Conservation (phyloP, 2,797 vertebrate species). For the Gymnoscopelus braueri region DNA sequence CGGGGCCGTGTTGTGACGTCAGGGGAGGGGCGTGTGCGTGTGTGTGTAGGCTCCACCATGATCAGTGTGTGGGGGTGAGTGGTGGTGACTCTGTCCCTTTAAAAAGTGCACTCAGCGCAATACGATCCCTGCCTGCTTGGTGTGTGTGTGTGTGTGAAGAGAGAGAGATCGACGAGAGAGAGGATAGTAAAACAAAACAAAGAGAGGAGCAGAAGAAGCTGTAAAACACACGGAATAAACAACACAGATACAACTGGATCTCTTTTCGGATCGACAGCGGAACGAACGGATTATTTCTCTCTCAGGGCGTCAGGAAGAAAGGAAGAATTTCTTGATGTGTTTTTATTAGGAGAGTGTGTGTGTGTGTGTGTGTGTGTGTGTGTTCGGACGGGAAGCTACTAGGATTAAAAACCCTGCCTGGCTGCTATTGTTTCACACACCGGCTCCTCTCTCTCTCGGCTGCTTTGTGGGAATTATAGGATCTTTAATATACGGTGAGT, state of each 20-base stretch:
- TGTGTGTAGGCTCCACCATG: conserved; percentile 4
- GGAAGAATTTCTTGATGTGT: too few species aligned
- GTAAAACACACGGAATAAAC: conserved; percentile 32
- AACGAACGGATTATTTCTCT: neutral
- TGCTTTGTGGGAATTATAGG: too few species aligned
- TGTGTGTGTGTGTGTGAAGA: conserved; percentile 18
- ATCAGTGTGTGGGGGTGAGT: neutral
- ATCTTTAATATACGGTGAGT: too few species aligned
- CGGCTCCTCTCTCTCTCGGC: too few species aligned
- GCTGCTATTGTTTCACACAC: too few species aligned
- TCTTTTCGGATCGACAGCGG: neutral
- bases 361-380: too few species aligned
- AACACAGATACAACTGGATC: neutral
- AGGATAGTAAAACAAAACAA: neutral
- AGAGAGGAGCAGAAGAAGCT: conserved; percentile 22
- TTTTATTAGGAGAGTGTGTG: too few species aligned
- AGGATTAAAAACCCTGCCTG: too few species aligned
- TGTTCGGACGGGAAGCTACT: too few species aligned
- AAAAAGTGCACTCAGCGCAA: conserved; percentile 57
- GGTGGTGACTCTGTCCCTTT: conserved; percentile 2
- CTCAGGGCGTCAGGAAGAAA: neutral
- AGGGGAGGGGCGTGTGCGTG: conserved; percentile 28
- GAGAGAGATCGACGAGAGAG: conserved; percentile 37
- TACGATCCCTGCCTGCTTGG: conserved; percentile 58
- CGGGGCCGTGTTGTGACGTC: conserved; percentile 77